Conservation (phyloP, 2,888 invertebrate genomes). For the Tenthredo distinguenda region DNA sequence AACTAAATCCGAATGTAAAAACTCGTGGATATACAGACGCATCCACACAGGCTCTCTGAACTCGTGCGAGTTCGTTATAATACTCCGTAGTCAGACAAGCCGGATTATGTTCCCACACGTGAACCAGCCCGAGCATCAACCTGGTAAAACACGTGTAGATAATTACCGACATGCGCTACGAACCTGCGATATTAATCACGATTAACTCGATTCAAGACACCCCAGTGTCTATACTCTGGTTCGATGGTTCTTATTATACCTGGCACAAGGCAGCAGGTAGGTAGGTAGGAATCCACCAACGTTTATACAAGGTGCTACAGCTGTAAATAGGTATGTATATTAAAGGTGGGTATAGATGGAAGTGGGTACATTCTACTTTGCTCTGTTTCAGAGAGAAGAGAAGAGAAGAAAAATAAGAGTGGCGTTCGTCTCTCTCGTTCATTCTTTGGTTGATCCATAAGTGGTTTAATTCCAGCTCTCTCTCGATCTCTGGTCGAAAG, state of each 20-base stretch:
- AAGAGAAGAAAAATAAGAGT: neutral
- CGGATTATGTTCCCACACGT: constrained; percentile 69
- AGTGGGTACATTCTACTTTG: neutral
- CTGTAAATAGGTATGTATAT: constrained; percentile 18
- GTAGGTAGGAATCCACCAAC: neutral
- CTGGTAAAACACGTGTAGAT: constrained; percentile 70
- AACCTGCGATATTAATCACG: constrained; percentile 71
- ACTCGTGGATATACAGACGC: neutral
- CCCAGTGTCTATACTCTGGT: constrained; percentile 32
- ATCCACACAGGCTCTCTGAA: neutral
- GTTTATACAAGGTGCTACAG: constrained; percentile 7
- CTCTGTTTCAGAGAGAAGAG: neutral
- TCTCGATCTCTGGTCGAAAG: constrained; percentile 36
- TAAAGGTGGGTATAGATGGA: neutral
- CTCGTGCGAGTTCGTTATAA: constrained; percentile 3
- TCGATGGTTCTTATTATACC: constrained; percentile 12
- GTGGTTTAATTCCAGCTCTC: constrained; percentile 35
- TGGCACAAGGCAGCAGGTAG: constrained; percentile 3
- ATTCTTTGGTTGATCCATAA: neutral
- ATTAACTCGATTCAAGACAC: constrained; percentile 68
- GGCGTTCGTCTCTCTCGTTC: neutral
- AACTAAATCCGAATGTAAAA: neutral
- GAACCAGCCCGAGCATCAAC: constrained; percentile 56
- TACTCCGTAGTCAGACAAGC: constrained; percentile 37
- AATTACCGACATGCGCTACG: constrained; percentile 69